Conservation (phyloP, 2,888 invertebrate species). For the Chironomus tentans region DNA sequence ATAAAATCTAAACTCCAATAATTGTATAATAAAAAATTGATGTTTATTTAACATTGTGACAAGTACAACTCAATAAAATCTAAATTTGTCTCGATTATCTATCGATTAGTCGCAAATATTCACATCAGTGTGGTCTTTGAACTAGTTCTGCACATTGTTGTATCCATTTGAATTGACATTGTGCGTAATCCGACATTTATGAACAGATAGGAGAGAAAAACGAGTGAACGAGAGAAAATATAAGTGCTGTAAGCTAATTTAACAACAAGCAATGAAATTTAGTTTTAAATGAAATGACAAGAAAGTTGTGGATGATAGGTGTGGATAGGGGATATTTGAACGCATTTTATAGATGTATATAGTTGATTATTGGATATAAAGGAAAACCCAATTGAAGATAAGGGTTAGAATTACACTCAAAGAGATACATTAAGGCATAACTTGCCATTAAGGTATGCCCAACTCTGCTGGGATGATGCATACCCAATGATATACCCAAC, state of each 20-base stretch:
- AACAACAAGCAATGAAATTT: slow-evolving; percentile 1
- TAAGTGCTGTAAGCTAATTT: not conserved
- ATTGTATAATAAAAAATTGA: not conserved
- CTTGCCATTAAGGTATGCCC: no score
- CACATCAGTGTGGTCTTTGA: slow-evolving; percentile 24
- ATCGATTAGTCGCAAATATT: not conserved
- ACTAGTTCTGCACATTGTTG: slow-evolving; percentile 11
- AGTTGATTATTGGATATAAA: no score
- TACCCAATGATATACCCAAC: no score
- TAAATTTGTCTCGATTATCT: not conserved
- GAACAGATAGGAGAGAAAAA: not conserved
- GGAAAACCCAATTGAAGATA: no score
- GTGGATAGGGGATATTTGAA: no score
- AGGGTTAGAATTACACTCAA: no score
- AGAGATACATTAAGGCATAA: no score
- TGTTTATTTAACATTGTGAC: slow-evolving; percentile 22
- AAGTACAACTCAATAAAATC: slow-evolving; percentile 19
- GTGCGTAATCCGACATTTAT: not conserved
- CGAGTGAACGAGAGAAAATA: not conserved
- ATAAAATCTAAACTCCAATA: not conserved
- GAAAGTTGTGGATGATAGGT: no score
- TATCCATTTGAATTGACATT: not conserved
- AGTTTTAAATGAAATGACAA: not conserved
- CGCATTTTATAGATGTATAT: not conserved
- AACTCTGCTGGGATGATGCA: no score